Evolutionary conservation across 2,113 vertebrate genomes (phyloP).

Genomic region (Mobula hypostoma): DNA sequence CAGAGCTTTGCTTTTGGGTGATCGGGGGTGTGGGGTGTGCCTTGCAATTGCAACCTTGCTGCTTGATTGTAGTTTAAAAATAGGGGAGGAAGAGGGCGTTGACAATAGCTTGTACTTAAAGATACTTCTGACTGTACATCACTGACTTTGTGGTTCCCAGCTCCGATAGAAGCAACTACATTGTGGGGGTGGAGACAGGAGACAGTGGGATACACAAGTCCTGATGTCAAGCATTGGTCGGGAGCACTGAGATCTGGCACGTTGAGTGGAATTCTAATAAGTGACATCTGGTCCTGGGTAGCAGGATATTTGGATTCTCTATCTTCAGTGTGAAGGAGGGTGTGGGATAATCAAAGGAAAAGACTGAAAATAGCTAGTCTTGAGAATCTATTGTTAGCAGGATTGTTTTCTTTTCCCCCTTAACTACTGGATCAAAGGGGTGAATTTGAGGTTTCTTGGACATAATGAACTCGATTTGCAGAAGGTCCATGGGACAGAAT

Average conservation of each 20-base stretch:
- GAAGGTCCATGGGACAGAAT: neutral
- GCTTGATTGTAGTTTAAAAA: neutral
- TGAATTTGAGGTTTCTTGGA: neutral
- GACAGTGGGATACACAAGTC: neutral
- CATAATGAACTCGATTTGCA: too few relatives aligned
- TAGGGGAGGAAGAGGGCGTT: neutral
- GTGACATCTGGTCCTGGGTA: conserved; percentile 1
- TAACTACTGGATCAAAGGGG: neutral
- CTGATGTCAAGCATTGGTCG: conserved; percentile 10
- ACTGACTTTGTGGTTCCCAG: neutral
- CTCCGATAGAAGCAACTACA: neutral
- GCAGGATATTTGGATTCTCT: neutral
- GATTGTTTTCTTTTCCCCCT: too few relatives aligned
- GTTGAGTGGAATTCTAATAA: neutral
- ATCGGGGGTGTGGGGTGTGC: neutral
- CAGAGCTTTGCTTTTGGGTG: neutral
- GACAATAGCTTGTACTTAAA: neutral
- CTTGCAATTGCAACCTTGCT: neutral
- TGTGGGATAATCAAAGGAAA: neutral
- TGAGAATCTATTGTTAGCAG: neutral
- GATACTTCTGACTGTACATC: neutral
- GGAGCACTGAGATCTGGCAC: conserved; percentile 7
- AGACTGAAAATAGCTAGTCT: neutral
- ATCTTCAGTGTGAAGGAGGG: neutral
- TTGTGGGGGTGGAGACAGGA: neutral